Conservation (phyloP, 2,888 invertebrate genomes). For the Drosophila nr. fundita region DNA sequence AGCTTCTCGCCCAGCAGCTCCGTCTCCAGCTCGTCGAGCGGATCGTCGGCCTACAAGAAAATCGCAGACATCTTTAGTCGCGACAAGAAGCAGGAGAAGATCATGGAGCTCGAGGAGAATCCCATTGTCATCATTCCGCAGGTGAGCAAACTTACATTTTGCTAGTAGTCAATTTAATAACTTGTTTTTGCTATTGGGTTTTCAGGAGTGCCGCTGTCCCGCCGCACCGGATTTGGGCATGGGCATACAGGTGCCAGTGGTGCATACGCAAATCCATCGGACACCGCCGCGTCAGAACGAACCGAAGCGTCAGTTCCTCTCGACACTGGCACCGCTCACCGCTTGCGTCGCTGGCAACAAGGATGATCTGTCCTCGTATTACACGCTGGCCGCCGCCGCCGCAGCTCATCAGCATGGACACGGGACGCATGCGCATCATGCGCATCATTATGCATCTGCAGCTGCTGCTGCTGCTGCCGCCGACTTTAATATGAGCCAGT, state of each 20-base stretch:
- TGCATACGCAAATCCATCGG: conserved; percentile 85
- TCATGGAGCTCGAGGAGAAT: conserved; percentile 85
- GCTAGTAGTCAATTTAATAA: too few species aligned
- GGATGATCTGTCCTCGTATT: conserved; percentile 87
- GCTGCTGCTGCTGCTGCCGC: conserved; percentile 86
- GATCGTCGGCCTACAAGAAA: conserved; percentile 88
- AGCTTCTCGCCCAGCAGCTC: conserved; percentile 87
- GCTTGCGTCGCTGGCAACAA: conserved; percentile 90
- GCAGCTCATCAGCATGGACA: conserved; percentile 85
- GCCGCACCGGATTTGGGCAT: conserved; percentile 87
- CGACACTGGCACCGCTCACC: conserved; percentile 91
- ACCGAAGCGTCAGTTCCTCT: conserved; percentile 91
- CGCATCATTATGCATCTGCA: conserved; percentile 61
- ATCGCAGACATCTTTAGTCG: conserved; percentile 85
- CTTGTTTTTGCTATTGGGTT: not conserved
- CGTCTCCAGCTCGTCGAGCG: conserved; percentile 87
- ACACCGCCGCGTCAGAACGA: conserved; percentile 86
- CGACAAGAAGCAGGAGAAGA: conserved; percentile 85
- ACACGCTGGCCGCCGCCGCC: conserved; percentile 86
- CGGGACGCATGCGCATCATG: conserved; percentile 52
- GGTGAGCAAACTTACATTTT: conserved; percentile 56
- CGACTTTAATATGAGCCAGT: conserved; percentile 87
- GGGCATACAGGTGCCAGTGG: conserved; percentile 85
- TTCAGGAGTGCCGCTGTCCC: conserved; percentile 84
- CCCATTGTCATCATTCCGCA: conserved; percentile 85